A percentile compares a stretch with the other conserved stretches of the same genome.
Conservation (phyloP, 2,797 vertebrate genomes). For the Lophura swinhoii region DNA sequence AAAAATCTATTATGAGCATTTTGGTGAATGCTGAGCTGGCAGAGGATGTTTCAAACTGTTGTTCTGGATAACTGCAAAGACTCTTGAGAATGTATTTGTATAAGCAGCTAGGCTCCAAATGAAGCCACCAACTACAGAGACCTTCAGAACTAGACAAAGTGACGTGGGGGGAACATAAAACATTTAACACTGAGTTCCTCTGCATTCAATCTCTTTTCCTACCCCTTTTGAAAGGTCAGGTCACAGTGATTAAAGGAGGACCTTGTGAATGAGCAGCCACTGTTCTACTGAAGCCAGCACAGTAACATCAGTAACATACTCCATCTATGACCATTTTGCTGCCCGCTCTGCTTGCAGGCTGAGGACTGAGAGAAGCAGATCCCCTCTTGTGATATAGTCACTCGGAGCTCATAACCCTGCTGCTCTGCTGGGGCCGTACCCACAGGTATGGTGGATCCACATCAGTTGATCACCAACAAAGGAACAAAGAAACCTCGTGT, state of each 20-base stretch:
- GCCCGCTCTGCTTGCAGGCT: background rate
- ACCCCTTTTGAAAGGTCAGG: background rate
- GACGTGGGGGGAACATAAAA: background rate
- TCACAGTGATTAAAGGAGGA: background rate
- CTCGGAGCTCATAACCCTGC: background rate
- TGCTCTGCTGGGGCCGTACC: background rate
- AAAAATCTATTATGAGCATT: background rate
- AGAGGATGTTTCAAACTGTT: background rate
- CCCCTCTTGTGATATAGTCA: accelerated
- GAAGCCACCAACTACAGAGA: background rate
- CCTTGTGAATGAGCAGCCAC: background rate
- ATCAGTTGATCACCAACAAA: background rate
- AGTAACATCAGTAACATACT: background rate
- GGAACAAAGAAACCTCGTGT: background rate
- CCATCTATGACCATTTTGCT: background rate
- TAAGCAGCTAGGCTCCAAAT: background rate
- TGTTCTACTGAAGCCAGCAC: background rate
- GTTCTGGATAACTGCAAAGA: background rate
- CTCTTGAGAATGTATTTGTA: background rate
- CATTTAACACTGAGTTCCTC: background rate
- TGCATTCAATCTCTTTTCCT: background rate
- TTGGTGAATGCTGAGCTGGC: background rate
- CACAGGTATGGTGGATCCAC: accelerated
- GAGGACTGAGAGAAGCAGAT: background rate
- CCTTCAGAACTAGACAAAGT: background rate